Evolutionary conservation across 2,888 invertebrate species (phyloP).

Genomic region (Chymomyza caudatula): DNA sequence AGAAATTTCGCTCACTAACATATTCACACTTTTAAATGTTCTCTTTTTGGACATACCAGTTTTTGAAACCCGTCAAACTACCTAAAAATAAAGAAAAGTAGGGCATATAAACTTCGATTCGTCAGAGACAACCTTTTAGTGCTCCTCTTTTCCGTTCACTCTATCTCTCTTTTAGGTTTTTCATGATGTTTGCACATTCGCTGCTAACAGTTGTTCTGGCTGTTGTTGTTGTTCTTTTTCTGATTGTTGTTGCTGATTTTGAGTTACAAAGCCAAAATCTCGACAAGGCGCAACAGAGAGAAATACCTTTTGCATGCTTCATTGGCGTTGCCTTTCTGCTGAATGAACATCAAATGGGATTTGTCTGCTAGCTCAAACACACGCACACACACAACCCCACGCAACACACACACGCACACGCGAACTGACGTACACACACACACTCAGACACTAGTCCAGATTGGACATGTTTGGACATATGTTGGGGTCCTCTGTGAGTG

Average conservation of each 20-base stretch:
- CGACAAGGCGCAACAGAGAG: conserved; percentile 43
- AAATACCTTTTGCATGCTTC: conserved; percentile 73
- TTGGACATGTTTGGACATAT: conserved; percentile 42
- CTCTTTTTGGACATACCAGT: too few relatives aligned
- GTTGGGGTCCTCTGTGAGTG: conserved; percentile 33
- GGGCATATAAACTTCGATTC: not conserved
- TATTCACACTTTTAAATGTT: too few relatives aligned
- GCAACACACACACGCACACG: not conserved
- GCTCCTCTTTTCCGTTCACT: not conserved
- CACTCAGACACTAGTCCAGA: conserved; percentile 23
- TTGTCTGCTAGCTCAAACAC: conserved; percentile 38
- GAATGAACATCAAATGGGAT: conserved; percentile 72
- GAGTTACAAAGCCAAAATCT: conserved; percentile 70
- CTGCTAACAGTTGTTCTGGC: conserved; percentile 26
- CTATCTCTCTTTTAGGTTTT: conserved; percentile 34
- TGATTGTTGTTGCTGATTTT: conserved; percentile 47
- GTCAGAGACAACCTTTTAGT: not conserved
- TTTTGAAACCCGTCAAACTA: too few relatives aligned
- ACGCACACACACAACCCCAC: not conserved
- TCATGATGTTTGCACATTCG: conserved; percentile 69
- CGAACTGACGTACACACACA: not conserved
- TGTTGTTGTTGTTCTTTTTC: not conserved
- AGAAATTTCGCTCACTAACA: too few relatives aligned
- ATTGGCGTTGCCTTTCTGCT: conserved; percentile 70
- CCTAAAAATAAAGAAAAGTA: not conserved